Percentiles rank a stretch among this genome's conserved stretches.
These are phyloP conservation scores for Minunthozetes semirufus DNA, from an alignment of 2,888 invertebrate species.

Conservation along the genomic window DNA sequence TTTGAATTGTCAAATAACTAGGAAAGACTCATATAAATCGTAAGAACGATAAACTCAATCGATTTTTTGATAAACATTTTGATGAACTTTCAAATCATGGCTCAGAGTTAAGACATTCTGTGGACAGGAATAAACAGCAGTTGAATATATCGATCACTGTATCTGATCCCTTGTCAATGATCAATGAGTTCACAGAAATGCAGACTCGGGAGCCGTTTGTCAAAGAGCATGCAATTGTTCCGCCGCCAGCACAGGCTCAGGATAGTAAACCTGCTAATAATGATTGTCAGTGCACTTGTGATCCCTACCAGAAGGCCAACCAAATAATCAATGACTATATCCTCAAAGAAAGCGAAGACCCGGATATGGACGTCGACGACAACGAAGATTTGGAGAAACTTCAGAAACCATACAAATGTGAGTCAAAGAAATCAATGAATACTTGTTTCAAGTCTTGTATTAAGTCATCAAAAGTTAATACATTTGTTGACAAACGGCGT, in stretches of 20 bases:
- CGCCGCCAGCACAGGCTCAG: not conserved
- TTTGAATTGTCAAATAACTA: not conserved
- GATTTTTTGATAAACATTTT: not conserved
- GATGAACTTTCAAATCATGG: not conserved
- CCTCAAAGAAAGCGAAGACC: not conserved
- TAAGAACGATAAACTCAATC: not conserved
- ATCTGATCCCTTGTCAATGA: not conserved
- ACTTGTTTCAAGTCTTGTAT: not conserved
- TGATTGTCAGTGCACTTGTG: not conserved
- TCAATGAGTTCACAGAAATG: conserved; percentile 3
- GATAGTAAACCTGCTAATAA: not conserved
- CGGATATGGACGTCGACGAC: conserved; percentile 11
- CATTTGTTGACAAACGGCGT: not conserved
- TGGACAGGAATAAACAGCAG: not conserved
- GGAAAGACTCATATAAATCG: not conserved
- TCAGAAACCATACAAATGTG: conserved; percentile 32
- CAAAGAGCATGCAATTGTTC: no score
- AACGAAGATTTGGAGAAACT: conserved; percentile 26
- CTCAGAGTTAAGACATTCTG: not conserved
- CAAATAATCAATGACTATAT: not conserved
- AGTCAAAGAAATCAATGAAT: not conserved
- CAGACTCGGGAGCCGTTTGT: not conserved
- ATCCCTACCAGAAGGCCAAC: not conserved
- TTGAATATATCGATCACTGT: not conserved
- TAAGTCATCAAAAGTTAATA: not conserved